Base-by-base conservation (phyloP, 2,797 vertebrate genomes). In the Heterohyrax brucei region DNA sequence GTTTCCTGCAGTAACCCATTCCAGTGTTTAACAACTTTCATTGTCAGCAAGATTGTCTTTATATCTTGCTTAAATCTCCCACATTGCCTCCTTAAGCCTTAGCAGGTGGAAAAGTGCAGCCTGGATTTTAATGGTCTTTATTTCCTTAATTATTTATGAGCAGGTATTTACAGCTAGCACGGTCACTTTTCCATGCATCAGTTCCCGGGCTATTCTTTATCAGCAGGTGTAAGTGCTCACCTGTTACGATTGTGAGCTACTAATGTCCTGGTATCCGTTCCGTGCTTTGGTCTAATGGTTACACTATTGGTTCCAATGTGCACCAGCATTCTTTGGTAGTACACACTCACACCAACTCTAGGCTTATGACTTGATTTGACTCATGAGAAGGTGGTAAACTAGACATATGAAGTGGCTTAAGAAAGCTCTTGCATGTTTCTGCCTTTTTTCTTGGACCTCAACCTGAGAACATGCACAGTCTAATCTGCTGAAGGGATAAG, bases 1-100 rank as follows among this genome's bases (percentile, higher is more conserved):
- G 85, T 95, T 97, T 96, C 95, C 50, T 96, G 24, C 85, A 59
- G 64, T 68, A 96, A 96, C 94, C 70, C 84, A 93, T 95, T 96
- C 62, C 89, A 77, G 84, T 97, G 96, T 98, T 96, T 97, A 95
- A 95, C 87, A 87, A 97, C 93, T 96, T 78, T 85, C 84, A 86
- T 93, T 96, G 95, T 97, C 96, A 96, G 93, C 96, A 87, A 96
- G 93, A 85, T 81, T 94, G 95, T 93, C 84, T 96, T 96, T 97
- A 46, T 82, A 90, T 93, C 53, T 87, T 93, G 64, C 46, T 64
- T 86, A 79, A 84, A 93, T 82, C 84, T 95, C 89, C 89, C 79
- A 44, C 8, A 14, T 64, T 82, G 84, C 61, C 26, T 89, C 94
- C 84, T 92, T 89, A 95, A 89, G 88, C 81, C 30, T 75, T 85